Conservation (phyloP, 2,888 invertebrate genomes). For the Lasioglossum oenotherae region DNA sequence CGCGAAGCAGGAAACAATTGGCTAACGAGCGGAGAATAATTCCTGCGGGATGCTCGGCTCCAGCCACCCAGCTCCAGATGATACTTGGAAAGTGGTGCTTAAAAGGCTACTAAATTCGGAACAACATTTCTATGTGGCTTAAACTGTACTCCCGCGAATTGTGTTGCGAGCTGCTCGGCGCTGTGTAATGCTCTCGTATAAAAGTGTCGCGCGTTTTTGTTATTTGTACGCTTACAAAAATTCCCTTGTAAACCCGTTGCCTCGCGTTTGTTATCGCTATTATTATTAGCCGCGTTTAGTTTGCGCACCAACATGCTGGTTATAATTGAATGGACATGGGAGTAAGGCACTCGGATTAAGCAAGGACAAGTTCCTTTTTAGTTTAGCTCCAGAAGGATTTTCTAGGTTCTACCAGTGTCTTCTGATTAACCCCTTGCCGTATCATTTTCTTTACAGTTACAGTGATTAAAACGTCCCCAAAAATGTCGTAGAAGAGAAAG, state of each 20-base stretch:
- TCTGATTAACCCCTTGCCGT: no score
- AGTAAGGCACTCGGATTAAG: not conserved
- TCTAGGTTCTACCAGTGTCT: not conserved
- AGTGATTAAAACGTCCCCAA: no score
- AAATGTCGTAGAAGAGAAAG: no score
- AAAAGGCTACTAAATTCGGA: slow-evolving; percentile 6
- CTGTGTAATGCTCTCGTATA: not conserved
- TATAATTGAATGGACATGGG: not conserved
- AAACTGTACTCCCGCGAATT: not conserved
- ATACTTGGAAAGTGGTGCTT: slow-evolving; percentile 3
- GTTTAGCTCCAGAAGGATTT: not conserved
- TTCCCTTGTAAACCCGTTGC: not conserved
- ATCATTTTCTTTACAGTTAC: no score
- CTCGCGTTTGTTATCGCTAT: not conserved
- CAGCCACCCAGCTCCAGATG: not conserved
- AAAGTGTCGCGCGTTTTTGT: not conserved
- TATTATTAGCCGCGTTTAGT: not conserved
- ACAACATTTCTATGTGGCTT: slow-evolving; percentile 10
- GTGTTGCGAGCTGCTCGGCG: not conserved
- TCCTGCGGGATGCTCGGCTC: not conserved
- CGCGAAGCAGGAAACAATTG: slow-evolving; percentile 16
- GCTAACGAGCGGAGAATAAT: slow-evolving; percentile 5
- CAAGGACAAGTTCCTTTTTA: not conserved
- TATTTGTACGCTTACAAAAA: not conserved
- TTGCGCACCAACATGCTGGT: not conserved